phyloP scores from a whole-genome alignment of 2,113 vertebrate species.

The Monarcha castaneiventris region DNA sequence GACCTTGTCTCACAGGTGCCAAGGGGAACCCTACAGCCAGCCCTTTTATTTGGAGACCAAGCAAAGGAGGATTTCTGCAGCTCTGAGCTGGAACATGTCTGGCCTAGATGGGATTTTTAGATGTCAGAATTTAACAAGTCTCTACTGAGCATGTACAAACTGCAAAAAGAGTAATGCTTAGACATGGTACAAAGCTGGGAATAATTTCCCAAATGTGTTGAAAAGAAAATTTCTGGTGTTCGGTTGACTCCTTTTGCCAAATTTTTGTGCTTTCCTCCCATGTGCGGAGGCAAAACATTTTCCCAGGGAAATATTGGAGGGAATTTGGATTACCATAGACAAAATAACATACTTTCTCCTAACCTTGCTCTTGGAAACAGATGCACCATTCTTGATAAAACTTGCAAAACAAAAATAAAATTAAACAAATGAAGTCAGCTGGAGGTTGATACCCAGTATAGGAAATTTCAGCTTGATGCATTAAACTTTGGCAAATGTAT shows the following conservation, averaged over 20 bases:
- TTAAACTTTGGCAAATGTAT: slow-evolving; percentile 58
- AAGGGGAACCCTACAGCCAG: neutral
- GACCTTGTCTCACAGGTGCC: neutral
- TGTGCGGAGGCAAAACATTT: neutral
- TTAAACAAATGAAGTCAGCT: neutral
- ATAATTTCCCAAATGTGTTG: neutral
- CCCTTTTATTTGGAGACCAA: slow-evolving; percentile 1
- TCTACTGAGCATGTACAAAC: neutral
- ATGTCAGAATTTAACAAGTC: slow-evolving; percentile 19
- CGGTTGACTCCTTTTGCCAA: neutral
- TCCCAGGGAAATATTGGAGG: neutral
- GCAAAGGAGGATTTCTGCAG: neutral
- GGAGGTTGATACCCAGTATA: neutral
- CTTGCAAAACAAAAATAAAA: slow-evolving; percentile 43
- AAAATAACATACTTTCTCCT: slow-evolving; percentile 53
- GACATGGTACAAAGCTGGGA: neutral
- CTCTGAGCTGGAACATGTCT: neutral
- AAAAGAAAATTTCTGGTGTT: slow-evolving; percentile 31
- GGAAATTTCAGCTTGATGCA: slow-evolving; percentile 29
- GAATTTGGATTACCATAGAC: slow-evolving; percentile 4
- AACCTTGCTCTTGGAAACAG: slow-evolving; percentile 49
- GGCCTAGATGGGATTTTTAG: neutral
- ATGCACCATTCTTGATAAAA: slow-evolving; percentile 33
- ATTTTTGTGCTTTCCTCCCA: neutral
- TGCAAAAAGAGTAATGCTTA: neutral